A percentile compares a stretch with the other conserved stretches of the same genome.
Evolutionary conservation across 2,888 invertebrate genomes (phyloP).

Genomic region (Morinoia aosen): DNA sequence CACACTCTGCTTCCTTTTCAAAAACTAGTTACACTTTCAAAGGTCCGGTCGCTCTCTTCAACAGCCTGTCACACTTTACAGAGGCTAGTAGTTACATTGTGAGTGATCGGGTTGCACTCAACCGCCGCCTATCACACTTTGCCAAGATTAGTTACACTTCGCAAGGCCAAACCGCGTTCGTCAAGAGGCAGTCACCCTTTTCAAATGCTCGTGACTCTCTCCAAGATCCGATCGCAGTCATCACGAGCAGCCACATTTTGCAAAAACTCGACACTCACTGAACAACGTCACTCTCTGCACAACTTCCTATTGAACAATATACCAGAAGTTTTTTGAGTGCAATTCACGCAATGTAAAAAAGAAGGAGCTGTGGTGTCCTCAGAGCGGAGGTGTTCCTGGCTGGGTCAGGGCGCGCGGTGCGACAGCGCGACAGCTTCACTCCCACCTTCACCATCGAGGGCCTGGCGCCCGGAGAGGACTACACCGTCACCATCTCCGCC

Average conservation of each 20-base stretch:
- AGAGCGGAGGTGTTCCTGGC: constrained; percentile 63
- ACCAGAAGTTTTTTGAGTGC: not conserved
- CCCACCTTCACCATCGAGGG: constrained; percentile 66
- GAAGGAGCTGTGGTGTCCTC: not conserved
- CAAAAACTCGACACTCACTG: not conserved
- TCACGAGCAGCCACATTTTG: not conserved
- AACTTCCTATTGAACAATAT: not conserved
- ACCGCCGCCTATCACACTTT: no score
- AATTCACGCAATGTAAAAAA: not conserved
- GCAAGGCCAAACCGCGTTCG: no score
- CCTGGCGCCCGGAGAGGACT: constrained; percentile 65
- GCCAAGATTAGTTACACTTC: no score
- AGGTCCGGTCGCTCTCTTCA: not conserved
- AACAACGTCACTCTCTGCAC: not conserved
- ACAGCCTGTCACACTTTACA: not conserved
- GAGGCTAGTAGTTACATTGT: not conserved
- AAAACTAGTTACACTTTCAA: no score
- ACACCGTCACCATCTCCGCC: constrained; percentile 63
- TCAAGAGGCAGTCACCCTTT: no score
- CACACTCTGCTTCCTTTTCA: no score
- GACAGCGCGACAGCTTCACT: constrained; percentile 61
- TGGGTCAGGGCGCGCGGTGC: constrained; percentile 55
- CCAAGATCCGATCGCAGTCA: not conserved
- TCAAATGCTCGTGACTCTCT: no score
- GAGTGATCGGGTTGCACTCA: not conserved